A percentile compares a stretch with the other conserved stretches of the same genome.
Evolutionary conservation across 2,113 vertebrate genomes (phyloP).

Genomic region (Axis porcinus): DNA sequence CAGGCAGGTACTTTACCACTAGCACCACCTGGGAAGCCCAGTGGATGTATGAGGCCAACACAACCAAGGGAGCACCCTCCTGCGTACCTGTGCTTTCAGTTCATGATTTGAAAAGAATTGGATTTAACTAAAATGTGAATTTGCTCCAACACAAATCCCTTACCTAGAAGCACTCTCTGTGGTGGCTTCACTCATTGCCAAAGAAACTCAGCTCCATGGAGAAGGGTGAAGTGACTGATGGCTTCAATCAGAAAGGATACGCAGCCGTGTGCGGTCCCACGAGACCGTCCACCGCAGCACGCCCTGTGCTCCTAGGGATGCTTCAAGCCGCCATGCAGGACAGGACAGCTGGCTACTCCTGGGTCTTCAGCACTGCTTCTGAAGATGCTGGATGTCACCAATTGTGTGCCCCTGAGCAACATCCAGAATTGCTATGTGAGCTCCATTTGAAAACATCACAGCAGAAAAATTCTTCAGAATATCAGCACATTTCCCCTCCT

Average conservation of each 20-base stretch:
- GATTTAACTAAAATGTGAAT: not conserved
- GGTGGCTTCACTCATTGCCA: not conserved
- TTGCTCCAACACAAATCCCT: not conserved
- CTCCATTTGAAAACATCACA: not conserved
- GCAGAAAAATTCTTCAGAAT: not conserved
- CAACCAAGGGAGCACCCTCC: not conserved
- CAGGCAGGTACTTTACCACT: not conserved
- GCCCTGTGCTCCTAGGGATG: not conserved
- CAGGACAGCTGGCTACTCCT: rapidly evolving
- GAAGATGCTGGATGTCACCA: not conserved
- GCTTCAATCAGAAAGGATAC: not conserved
- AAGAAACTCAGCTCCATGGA: not conserved
- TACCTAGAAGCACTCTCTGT: not conserved
- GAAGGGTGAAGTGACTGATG: not conserved
- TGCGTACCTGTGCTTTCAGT: rapidly evolving
- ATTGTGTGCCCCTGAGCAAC: too few relatives aligned
- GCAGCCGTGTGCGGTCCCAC: rapidly evolving
- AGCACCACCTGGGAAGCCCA: not conserved
- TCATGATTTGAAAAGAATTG: not conserved
- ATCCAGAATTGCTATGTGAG: not conserved
- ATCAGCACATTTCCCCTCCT: not conserved
- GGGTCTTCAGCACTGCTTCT: not conserved
- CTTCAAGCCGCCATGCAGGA: rapidly evolving
- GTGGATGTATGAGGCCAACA: rapidly evolving
- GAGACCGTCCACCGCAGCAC: rapidly evolving